A percentile compares a stretch with the other conserved stretches of the same genome.
phyloP scores from a whole-genome alignment of 2,797 vertebrate species.

The Sebastes alutus region DNA sequence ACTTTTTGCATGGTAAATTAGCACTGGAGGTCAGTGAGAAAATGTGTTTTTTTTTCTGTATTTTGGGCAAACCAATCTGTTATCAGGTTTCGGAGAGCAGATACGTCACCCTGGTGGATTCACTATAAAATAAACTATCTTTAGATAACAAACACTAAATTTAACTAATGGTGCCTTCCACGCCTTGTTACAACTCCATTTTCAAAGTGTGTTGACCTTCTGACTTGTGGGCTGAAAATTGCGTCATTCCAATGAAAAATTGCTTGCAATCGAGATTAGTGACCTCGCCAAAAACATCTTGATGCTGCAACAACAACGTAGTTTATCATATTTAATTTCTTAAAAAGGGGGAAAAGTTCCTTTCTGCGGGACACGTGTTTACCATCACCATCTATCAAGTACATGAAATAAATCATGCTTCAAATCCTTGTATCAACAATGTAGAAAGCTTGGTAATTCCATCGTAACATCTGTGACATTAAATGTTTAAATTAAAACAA shows the following conservation, averaged over 20 bases:
- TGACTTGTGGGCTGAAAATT: background rate
- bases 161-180: background rate
- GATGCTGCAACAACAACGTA: background rate
- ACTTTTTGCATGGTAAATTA: background rate
- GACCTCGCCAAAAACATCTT: background rate
- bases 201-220: background rate
- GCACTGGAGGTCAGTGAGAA: background rate
- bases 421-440: background rate
- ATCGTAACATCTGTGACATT: background rate
- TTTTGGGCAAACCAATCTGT: background rate
- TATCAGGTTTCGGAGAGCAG: background rate
- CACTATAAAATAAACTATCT: background rate
- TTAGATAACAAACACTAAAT: background rate
- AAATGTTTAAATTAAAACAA: slow-evolving; percentile 2
- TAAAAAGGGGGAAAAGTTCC: background rate
- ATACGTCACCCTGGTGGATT: background rate
- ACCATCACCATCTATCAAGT: background rate
- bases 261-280: background rate
- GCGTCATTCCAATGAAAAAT: background rate
- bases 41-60: background rate
- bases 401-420: background rate
- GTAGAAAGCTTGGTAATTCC: background rate
- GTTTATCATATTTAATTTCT: background rate
- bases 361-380: background rate
- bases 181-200: background rate